Percentiles rank a stretch among this genome's conserved stretches.
phyloP scores from a whole-genome alignment of 2,797 vertebrate species.

The Sarcoramphus papa region DNA sequence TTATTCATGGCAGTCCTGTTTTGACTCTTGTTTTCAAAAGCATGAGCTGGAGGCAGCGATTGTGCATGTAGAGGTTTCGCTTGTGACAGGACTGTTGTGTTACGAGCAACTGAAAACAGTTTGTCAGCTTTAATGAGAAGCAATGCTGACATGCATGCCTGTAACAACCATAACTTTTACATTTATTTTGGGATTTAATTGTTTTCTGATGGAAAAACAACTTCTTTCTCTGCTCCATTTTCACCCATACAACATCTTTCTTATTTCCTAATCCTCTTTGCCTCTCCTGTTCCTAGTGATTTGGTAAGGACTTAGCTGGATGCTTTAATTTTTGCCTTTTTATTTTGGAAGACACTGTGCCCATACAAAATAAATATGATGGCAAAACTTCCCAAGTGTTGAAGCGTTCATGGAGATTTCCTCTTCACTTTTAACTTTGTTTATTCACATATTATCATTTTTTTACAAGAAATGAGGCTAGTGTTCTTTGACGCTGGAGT shows the following conservation, averaged over 20 bases:
- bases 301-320: background rate
- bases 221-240: background rate
- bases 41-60: background rate
- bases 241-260: background rate
- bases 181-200: background rate
- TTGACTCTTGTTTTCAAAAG: background rate
- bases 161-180: background rate
- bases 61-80: accelerated
- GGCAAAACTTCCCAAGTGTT: background rate
- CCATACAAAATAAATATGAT: background rate
- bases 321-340: background rate
- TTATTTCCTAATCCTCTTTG: background rate
- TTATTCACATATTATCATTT: background rate
- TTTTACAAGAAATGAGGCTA: background rate
- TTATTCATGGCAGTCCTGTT: background rate
- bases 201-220: background rate
- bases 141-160: background rate
- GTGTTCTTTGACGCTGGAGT: background rate
- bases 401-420: background rate
- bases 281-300: background rate
- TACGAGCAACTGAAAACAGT: background rate
- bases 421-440: background rate
- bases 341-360: background rate
- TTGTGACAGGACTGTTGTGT: background rate
- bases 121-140: background rate